Percentiles rank a stretch among this genome's conserved stretches.
phyloP scores from a whole-genome alignment of 2,888 invertebrate species.

The Clistopyga incitator region DNA sequence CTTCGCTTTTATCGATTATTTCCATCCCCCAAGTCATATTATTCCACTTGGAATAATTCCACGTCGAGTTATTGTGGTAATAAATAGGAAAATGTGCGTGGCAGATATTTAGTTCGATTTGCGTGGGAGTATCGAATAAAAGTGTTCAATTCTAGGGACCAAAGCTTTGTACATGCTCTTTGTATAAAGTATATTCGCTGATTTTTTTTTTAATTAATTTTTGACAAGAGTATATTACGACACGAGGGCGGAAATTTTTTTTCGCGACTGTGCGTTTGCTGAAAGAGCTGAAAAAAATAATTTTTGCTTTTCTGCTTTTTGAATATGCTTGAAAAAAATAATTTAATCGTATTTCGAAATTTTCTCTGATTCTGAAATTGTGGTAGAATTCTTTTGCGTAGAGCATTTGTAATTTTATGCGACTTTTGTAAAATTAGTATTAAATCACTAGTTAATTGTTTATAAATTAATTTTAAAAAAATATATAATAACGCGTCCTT shows the following conservation, averaged over 20 bases:
- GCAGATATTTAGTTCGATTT: background rate
- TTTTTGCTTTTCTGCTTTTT: too few species aligned
- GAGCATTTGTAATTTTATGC: too few species aligned
- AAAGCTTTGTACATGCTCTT: background rate
- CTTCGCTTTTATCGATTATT: conserved; percentile 47
- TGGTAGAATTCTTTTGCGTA: background rate
- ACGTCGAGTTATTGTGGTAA: background rate
- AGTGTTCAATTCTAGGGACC: background rate
- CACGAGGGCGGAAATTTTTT: too few species aligned
- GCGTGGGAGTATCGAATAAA: background rate
- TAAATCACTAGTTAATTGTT: background rate
- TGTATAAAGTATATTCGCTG: background rate
- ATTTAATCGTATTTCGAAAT: too few species aligned
- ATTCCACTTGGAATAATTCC: background rate
- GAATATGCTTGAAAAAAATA: too few species aligned
- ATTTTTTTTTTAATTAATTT: background rate
- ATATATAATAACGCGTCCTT: conserved; percentile 22
- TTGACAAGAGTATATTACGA: too few species aligned
- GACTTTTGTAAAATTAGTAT: background rate
- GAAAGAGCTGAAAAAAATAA: too few species aligned
- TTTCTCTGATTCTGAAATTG: too few species aligned
- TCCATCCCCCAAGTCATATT: conserved; percentile 13
- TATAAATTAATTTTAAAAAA: background rate
- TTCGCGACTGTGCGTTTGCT: too few species aligned
- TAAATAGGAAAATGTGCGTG: background rate